Percentiles rank a stretch among this genome's conserved stretches.
These are phyloP conservation scores for Protula sp. DNA, from an alignment of 2,888 invertebrate genomes.

Conservation along the genomic window DNA sequence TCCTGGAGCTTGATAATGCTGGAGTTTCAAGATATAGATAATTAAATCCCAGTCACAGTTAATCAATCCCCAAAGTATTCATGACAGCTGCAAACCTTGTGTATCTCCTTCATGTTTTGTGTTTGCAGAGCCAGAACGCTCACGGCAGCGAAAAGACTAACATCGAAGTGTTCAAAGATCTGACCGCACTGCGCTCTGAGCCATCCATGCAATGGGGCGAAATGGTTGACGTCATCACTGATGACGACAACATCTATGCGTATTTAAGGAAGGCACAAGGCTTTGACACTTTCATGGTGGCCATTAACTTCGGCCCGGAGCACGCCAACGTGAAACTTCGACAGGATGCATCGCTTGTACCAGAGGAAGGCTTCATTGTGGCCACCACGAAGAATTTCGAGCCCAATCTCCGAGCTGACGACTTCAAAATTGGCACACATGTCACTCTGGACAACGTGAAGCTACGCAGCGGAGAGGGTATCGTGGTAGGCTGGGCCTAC, in stretches of 20 bases:
- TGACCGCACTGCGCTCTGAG: slow-evolving; percentile 33
- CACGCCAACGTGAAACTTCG: neutral
- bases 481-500: slow-evolving; percentile 17
- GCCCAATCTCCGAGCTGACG: neutral
- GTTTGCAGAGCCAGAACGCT: slow-evolving; percentile 33
- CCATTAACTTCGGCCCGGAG: slow-evolving; percentile 37
- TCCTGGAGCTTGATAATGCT: too few species aligned
- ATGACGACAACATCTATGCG: slow-evolving; percentile 32
- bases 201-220: slow-evolving; percentile 47
- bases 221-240: slow-evolving; percentile 20
- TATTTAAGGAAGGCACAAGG: slow-evolving; percentile 43
- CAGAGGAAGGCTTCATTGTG: slow-evolving; percentile 13
- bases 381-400: slow-evolving; percentile 23
- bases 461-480: slow-evolving; percentile 18
- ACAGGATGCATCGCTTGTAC: neutral
- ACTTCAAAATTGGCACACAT: slow-evolving; percentile 14
- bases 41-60: too few species aligned
- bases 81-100: too few species aligned
- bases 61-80: too few species aligned
- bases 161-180: slow-evolving; percentile 30
- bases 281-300: slow-evolving; percentile 42
- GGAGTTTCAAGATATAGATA: too few species aligned
- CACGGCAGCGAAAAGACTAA: slow-evolving; percentile 25
- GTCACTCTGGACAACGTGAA: slow-evolving; percentile 11
- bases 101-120: too few species aligned